Evolutionary conservation across 2,797 vertebrate genomes (phyloP), one percentile per base, ranked within the genome.

Genomic region (Danio tinwini): DNA sequence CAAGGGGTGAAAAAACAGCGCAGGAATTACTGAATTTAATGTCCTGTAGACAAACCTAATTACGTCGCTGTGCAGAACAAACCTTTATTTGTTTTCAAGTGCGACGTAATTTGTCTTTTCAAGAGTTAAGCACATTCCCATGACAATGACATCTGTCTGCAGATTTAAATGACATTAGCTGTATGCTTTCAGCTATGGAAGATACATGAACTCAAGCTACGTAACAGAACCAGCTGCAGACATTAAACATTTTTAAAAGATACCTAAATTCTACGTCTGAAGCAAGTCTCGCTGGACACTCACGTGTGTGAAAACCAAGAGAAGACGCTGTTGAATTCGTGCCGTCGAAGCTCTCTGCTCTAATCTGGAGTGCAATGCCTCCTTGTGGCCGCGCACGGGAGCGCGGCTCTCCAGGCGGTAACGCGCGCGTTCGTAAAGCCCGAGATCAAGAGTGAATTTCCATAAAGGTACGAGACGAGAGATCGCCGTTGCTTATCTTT

Each of bases 311-410:
- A 49, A 56, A 58, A 1, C 29, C 5, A 37, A 39, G 11, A 45
- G 19, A 40, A 50, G 52, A 52, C 58, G 7, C 21, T 7, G 3
- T 40, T 55, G 61, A 5, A 14, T 37, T 74, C 2, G 75, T 19
- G 9, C 16, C 5, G 39, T 9, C 9, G 6, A 39, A 56, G n/a
- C 50, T 37, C 8, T 29, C 29, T 63, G 71, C 55, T 58, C 93
- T 94, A 92, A 88, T 93, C 92, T 93, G 93, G 94, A 93, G 93
- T 91, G 91, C 94, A 93, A 94, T 93, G 94, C 96, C 97, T 93
- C 96, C 93, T 92, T 94, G 96, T 95, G 96, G 96, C 44, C 12
- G 7, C 21, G 19, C 6, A 6, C 0, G 13, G 19, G 29, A 72
- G 14, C n/a, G 39, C 91, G 61, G 88, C 86, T 84, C 85, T 88